phyloP scores from a whole-genome alignment of 2,113 vertebrate species.

The Podilymbus podiceps region DNA sequence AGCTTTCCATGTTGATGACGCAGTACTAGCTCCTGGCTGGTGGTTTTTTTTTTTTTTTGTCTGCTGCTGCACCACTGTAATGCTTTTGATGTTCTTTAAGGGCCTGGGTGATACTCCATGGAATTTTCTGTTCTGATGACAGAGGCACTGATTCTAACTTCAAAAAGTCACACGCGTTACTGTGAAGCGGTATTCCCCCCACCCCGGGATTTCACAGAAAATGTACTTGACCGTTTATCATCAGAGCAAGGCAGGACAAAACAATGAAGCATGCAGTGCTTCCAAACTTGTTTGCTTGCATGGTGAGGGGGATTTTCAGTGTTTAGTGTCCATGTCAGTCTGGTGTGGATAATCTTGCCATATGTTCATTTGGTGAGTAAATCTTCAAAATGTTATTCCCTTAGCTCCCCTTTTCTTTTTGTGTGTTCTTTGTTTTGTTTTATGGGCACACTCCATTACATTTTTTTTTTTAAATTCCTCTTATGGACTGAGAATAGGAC shows the following conservation, averaged over 20 bases:
- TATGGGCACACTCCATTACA: neutral
- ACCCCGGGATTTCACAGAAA: neutral
- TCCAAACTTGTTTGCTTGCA: neutral
- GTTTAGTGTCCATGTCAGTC: neutral
- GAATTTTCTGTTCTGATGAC: neutral
- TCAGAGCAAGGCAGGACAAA: neutral
- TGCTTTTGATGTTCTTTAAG: neutral
- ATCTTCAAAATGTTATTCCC: neutral
- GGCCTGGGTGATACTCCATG: neutral
- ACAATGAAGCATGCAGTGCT: neutral
- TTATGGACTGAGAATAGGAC: neutral
- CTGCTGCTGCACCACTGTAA: neutral
- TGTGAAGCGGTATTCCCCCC: neutral
- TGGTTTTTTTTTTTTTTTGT: no score
- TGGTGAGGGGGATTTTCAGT: neutral
- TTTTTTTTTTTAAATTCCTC: neutral
- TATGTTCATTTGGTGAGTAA: neutral
- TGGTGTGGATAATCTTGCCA: neutral
- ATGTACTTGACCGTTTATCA: neutral
- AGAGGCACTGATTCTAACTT: neutral
- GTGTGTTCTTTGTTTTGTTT: neutral
- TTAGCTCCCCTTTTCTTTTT: neutral
- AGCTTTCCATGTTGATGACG: neutral
- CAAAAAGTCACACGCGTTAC: neutral
- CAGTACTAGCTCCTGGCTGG: neutral